phyloP scores from a whole-genome alignment of 2,797 vertebrate genomes.

The Lacerta bilineata region DNA sequence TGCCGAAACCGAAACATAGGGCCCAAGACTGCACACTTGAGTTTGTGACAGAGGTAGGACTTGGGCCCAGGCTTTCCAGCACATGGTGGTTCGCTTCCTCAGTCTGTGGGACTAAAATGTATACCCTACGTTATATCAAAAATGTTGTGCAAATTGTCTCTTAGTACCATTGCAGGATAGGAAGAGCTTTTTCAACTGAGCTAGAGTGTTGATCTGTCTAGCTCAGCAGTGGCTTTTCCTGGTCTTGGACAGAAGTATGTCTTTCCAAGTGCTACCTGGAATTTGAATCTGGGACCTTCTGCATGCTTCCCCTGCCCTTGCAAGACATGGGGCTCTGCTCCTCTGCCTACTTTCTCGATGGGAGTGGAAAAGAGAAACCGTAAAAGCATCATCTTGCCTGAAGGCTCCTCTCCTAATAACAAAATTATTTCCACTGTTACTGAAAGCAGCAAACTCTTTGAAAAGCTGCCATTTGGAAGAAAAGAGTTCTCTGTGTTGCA shows the following conservation, averaged over 20 bases:
- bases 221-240: neutral
- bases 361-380: neutral
- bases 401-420: neutral
- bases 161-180: neutral
- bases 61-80: neutral
- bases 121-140: neutral
- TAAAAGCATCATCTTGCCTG: neutral
- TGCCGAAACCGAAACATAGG: neutral
- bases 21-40: neutral
- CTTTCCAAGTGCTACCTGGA: too few relatives aligned
- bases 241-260: neutral
- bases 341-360: too few relatives aligned
- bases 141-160: neutral
- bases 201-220: neutral
- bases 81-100: neutral
- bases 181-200: neutral
- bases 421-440: neutral
- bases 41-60: too few relatives aligned
- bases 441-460: neutral
- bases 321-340: too few relatives aligned
- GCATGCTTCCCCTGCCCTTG: neutral
- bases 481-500: constrained; percentile 35
- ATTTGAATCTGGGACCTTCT: neutral
- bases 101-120: too few relatives aligned
- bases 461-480: neutral